Conservation (phyloP, 1,140 invertebrate genomes). For the Aphelenchoides fujianensis region DNA sequence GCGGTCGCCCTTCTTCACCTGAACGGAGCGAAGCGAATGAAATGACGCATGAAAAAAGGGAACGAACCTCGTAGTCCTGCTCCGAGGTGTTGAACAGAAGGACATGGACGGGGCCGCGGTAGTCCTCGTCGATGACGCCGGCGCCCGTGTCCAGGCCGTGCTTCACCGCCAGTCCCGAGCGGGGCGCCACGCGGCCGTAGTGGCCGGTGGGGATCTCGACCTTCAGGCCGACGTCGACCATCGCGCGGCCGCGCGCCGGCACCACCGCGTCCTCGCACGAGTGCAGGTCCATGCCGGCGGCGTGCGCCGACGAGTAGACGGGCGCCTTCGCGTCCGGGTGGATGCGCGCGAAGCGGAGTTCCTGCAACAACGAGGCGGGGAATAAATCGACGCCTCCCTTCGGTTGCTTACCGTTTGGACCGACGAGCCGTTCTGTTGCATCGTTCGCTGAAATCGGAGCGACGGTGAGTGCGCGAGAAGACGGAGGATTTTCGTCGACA, state of each 20-base stretch:
- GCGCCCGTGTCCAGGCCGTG: constrained; percentile 93
- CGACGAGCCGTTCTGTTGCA: background rate
- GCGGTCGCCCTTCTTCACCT: constrained; percentile 76
- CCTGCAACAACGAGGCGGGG: background rate
- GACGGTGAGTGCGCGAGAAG: background rate
- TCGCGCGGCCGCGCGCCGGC: constrained; percentile 73
- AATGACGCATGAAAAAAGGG: constrained; percentile 20
- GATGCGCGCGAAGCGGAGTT: constrained; percentile 21
- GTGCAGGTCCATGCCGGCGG: constrained; percentile 86
- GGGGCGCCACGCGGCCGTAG: constrained; percentile 84
- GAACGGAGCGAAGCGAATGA: constrained; percentile 18
- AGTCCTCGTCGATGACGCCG: constrained; percentile 86
- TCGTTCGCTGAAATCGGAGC: background rate
- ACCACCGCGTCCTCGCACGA: constrained; percentile 83
- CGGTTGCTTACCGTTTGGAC: background rate
- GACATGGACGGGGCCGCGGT: constrained; percentile 85
- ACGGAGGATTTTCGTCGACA: background rate
- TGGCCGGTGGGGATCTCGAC: constrained; percentile 66
- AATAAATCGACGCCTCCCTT: background rate
- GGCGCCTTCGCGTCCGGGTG: constrained; percentile 75
- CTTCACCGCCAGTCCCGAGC: constrained; percentile 90
- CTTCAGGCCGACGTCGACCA: constrained; percentile 88
- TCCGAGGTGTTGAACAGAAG: constrained; percentile 85
- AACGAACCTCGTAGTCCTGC: constrained; percentile 73
- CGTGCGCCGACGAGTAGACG: constrained; percentile 75